These are phyloP conservation scores for Conomelus anceps DNA, from an alignment of 2,888 invertebrate genomes.

Conservation along the genomic window DNA sequence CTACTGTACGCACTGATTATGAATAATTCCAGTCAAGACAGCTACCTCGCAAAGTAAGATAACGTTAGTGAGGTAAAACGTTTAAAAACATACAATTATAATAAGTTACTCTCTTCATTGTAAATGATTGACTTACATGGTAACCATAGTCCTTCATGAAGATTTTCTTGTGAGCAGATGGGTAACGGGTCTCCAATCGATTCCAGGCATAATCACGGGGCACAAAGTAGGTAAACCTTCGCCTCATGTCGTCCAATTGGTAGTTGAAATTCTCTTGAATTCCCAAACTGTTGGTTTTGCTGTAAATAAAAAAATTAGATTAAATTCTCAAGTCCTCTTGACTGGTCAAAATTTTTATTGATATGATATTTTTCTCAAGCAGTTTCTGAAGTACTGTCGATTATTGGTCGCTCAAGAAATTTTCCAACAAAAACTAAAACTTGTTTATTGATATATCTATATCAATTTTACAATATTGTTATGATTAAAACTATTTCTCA, in stretches of 20 bases:
- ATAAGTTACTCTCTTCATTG: background rate
- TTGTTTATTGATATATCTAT: too few species aligned
- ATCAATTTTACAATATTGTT: too few species aligned
- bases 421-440: too few species aligned
- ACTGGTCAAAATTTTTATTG: too few species aligned
- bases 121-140: conserved; percentile 54
- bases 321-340: background rate
- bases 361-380: too few species aligned
- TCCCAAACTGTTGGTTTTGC: conserved; percentile 71
- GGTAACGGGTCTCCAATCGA: conserved; percentile 63
- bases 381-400: too few species aligned
- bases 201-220: conserved; percentile 88
- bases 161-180: conserved; percentile 76
- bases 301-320: conserved; percentile 43
- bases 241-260: conserved; percentile 65
- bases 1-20: too few species aligned
- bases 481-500: too few species aligned
- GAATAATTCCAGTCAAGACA: background rate
- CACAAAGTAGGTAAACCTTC: conserved; percentile 84
- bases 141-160: conserved; percentile 74
- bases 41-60: background rate
- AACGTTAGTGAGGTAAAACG: background rate
- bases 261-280: conserved; percentile 65
- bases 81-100: background rate
- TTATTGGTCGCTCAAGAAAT: too few species aligned